Evolutionary conservation across 2,888 invertebrate species (phyloP).

Genomic region (Siphlonurus alternatus): DNA sequence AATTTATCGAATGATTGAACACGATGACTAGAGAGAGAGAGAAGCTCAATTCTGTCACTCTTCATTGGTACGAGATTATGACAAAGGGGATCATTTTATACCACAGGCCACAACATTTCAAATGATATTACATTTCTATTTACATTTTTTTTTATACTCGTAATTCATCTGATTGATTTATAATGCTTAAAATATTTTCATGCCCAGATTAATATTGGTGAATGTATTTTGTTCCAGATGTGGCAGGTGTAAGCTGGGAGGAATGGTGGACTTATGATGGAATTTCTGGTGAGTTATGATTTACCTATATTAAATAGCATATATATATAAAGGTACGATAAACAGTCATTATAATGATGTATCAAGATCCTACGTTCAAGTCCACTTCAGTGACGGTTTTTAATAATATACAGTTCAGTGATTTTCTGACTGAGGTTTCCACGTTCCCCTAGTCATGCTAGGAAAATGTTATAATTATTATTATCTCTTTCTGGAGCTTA

Average conservation of each 20-base stretch:
- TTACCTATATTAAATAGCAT: background rate
- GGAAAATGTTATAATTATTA: too few species aligned
- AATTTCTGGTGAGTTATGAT: slow-evolving; percentile 72
- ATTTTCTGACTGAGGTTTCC: too few species aligned
- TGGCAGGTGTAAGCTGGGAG: slow-evolving; percentile 72
- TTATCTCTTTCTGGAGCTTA: too few species aligned
- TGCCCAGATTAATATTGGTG: background rate
- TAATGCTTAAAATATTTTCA: background rate
- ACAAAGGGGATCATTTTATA: background rate
- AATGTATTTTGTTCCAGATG: slow-evolving; percentile 36
- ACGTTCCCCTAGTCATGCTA: too few species aligned
- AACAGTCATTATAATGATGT: too few species aligned
- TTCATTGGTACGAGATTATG: background rate
- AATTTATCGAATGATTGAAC: too few species aligned
- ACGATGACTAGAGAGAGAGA: too few species aligned
- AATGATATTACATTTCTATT: background rate
- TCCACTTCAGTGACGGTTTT: too few species aligned
- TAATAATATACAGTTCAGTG: too few species aligned
- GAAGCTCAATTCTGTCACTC: too few species aligned
- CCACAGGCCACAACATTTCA: background rate
- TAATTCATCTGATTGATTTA: too few species aligned
- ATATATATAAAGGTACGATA: background rate
- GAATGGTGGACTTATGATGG: slow-evolving; percentile 96
- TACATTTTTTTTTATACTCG: background rate
- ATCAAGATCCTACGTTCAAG: too few species aligned